Base-by-base conservation (phyloP, 2,113 vertebrate genomes). In the Gopherus flavomarginatus region DNA sequence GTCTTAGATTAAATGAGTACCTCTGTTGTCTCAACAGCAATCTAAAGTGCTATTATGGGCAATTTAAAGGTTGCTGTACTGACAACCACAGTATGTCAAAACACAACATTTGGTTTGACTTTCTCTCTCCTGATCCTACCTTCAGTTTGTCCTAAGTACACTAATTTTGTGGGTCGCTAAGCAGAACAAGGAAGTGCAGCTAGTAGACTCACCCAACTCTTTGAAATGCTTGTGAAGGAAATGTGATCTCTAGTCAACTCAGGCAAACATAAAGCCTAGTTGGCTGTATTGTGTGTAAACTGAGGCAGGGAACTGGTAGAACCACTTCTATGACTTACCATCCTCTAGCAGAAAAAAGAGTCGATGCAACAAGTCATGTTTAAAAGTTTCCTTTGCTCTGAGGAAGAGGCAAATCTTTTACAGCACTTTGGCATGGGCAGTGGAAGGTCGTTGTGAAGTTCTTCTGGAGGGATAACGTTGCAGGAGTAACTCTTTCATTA, bases 1-100 rank as follows among this genome's bases (percentile, higher is more conserved):
- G 83, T 88, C 91, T 95, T 90, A 93, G 95, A 96, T 95, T 94
- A 95, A 93, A 96, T 82, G 78, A 1, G 6, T 87, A 83, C 92
- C 92, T 93, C 88, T 93, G 38, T 24, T 75, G 96, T 65, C 90
- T 95, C 92, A 89, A 89, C 92, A 80, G 92, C 91, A 95, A 80
- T 42, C 83, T 56, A 82, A 94, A 94, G 35, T 93, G 94, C 94
- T 93, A 94, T 59, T 83, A 85, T 83, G 69, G 90, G 81, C 89
- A 90, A 56, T 24, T 57, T 88, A 83, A 95, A 94, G 81, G 47
- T 87, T 94, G 90, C 88, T 87, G 84, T 92, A 87, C 88, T 88
- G 65, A 56, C n/a, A 90, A 65, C 49, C 62, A 54, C 8, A 85
- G 80, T 83, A 83, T 57, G 27, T 11, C 8, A 35, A 79, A 79